phyloP scores from a whole-genome alignment of 2,797 vertebrate species.

The Psittacula echo region DNA sequence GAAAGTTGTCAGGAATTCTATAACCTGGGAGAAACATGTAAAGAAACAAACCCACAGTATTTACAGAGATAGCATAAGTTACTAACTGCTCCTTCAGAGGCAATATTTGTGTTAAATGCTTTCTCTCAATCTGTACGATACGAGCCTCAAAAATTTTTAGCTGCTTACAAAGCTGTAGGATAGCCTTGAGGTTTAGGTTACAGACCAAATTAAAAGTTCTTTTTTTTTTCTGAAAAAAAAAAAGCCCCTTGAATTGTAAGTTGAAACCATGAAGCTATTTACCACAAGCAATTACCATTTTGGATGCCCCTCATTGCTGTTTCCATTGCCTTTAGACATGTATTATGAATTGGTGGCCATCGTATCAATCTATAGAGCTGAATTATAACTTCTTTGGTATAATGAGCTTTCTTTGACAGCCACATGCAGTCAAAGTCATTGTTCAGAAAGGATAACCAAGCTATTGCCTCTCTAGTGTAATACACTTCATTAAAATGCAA shows the following conservation, averaged over 20 bases:
- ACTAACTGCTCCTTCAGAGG: background rate
- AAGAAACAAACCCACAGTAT: background rate
- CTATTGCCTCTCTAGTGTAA: slow-evolving; percentile 43
- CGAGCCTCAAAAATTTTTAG: background rate
- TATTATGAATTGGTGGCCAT: slow-evolving; percentile 13
- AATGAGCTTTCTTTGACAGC: slow-evolving; percentile 42
- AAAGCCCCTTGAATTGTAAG: slow-evolving; percentile 28
- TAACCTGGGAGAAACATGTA: background rate
- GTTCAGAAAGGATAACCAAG: slow-evolving; percentile 53
- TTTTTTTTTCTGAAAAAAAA: background rate
- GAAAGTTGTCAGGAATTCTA: background rate
- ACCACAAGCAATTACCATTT: slow-evolving; percentile 9
- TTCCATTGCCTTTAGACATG: background rate
- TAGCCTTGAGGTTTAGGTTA: background rate
- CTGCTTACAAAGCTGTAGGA: background rate
- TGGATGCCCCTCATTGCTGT: slow-evolving; percentile 14
- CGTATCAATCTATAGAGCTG: slow-evolving; percentile 16
- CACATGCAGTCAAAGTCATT: background rate
- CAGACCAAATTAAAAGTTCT: background rate
- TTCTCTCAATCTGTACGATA: background rate
- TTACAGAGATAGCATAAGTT: background rate
- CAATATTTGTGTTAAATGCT: background rate
- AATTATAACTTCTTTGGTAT: slow-evolving; percentile 33
- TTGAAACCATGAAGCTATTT: slow-evolving; percentile 28
- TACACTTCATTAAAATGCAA: slow-evolving; percentile 62